A percentile compares a stretch with the other conserved stretches of the same genome.
Evolutionary conservation across 1,140 invertebrate species (phyloP).

Genomic region (Aphelinus certus): DNA sequence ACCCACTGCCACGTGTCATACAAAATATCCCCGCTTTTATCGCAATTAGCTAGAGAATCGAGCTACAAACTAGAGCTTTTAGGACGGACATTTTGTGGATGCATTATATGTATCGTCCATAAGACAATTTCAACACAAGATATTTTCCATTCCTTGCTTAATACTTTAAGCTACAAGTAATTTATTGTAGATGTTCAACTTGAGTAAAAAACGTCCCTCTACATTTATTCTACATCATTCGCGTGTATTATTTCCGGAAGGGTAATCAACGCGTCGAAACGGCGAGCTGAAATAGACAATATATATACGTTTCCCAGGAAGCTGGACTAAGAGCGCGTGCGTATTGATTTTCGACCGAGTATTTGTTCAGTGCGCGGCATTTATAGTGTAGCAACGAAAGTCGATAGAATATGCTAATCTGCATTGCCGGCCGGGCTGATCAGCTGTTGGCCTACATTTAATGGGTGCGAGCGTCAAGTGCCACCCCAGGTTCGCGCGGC

Average conservation of each 20-base stretch:
- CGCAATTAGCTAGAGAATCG: not conserved
- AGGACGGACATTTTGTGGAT: too few species aligned
- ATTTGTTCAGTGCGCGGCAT: not conserved
- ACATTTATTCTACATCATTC: too few species aligned
- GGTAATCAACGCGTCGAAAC: too few species aligned
- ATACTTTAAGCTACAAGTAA: too few species aligned
- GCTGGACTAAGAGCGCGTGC: too few species aligned
- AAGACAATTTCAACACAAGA: too few species aligned
- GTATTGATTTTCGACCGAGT: not conserved
- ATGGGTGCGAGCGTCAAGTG: conserved; percentile 45
- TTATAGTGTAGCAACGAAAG: conserved; percentile 28
- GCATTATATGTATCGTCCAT: too few species aligned
- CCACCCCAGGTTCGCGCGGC: conserved; percentile 2
- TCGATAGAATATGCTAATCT: conserved; percentile 46
- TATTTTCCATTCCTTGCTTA: too few species aligned
- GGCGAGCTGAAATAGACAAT: too few species aligned
- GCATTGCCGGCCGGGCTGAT: conserved; percentile 47
- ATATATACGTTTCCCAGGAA: not conserved
- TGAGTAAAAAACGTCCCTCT: too few species aligned
- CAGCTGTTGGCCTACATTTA: conserved; percentile 58
- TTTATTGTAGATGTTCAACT: too few species aligned
- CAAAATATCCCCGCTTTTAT: not conserved
- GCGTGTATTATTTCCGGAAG: too few species aligned
- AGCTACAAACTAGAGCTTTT: not conserved
- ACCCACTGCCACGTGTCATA: not conserved